These are phyloP conservation scores for Sylvia atricapilla DNA, from an alignment of 2,113 vertebrate genomes.

Conservation along the genomic window DNA sequence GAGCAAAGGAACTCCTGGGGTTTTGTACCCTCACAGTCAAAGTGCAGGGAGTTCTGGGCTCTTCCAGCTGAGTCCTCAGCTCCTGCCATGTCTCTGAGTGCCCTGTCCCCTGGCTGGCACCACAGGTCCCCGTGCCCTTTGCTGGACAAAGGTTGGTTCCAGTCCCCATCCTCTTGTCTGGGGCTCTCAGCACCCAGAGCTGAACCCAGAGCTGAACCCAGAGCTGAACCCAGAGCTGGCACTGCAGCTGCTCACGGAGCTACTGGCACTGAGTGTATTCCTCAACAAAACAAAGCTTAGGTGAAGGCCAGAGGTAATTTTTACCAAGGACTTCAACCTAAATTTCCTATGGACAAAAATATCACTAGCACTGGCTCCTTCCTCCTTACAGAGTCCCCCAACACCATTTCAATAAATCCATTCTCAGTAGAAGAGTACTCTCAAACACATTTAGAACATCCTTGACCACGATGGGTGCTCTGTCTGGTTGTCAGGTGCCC, in stretches of 20 bases:
- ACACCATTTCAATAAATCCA: not conserved
- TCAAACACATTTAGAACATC: not conserved
- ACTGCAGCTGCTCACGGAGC: not conserved
- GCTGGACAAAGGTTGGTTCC: not conserved
- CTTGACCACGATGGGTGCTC: not conserved
- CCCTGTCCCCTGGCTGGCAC: not conserved
- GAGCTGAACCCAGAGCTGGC: not conserved
- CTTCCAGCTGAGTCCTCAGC: not conserved
- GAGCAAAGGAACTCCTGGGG: not conserved
- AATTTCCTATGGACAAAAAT: not conserved
- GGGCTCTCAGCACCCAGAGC: not conserved
- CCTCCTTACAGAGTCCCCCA: not conserved
- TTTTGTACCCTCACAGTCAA: not conserved
- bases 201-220: accelerated
- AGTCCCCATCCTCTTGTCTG: not conserved
- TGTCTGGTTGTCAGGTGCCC: not conserved
- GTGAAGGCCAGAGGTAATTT: not conserved
- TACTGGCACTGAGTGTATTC: accelerated
- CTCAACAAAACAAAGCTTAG: not conserved
- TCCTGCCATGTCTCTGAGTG: not conserved
- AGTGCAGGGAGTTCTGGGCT: not conserved
- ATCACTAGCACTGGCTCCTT: not conserved
- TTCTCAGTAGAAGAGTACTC: not conserved
- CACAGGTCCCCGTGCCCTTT: not conserved
- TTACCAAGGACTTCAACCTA: not conserved